Evolutionary conservation across 2,797 vertebrate species (phyloP).

Genomic region (Chloroceryle amazona): DNA sequence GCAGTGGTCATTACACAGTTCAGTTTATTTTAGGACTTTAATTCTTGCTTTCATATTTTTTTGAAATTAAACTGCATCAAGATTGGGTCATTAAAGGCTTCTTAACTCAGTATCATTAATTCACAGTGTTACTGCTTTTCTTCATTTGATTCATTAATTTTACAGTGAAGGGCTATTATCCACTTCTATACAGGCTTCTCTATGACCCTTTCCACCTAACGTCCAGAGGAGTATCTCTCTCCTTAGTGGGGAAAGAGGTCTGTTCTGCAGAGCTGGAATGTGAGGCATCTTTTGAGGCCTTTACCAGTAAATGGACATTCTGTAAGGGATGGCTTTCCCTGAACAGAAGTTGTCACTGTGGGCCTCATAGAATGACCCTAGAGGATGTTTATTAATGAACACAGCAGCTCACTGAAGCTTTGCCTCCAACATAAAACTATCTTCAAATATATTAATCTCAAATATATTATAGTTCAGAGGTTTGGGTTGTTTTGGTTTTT

Average conservation of each 20-base stretch:
- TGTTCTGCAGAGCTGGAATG: neutral
- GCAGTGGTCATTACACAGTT: neutral
- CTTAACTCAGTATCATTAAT: neutral
- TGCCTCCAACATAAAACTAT: neutral
- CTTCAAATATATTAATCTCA: neutral
- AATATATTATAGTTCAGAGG: neutral
- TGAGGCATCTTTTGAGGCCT: neutral
- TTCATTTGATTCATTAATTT: neutral
- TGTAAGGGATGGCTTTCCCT: neutral
- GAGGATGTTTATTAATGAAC: neutral
- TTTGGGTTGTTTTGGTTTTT: no score
- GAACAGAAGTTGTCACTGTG: neutral
- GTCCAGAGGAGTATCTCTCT: neutral
- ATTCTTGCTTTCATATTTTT: neutral
- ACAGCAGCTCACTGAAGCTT: neutral
- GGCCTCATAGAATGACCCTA: neutral
- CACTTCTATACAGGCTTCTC: neutral
- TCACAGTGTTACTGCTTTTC: neutral
- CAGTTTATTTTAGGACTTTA: slow-evolving; percentile 12
- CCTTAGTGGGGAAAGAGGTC: neutral
- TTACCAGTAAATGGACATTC: neutral
- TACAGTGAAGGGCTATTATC: neutral
- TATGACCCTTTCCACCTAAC: neutral
- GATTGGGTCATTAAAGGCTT: neutral
- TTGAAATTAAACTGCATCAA: neutral